Evolutionary conservation across 2,113 vertebrate species (phyloP).

Genomic region (Pycnonotus jocosus): DNA sequence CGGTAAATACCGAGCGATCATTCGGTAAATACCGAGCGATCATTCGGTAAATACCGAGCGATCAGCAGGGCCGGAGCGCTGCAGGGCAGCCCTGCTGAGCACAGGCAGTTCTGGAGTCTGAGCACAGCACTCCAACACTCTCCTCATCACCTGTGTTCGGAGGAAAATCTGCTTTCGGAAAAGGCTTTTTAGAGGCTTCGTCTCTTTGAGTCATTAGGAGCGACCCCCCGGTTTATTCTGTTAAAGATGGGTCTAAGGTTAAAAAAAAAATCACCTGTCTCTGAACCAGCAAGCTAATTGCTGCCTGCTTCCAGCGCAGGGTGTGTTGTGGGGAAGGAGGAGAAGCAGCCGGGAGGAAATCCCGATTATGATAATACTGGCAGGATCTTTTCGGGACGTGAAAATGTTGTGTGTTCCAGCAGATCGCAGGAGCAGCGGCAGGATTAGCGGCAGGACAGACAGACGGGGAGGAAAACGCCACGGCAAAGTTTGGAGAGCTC

Average conservation of each 20-base stretch:
- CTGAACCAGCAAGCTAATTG: not conserved
- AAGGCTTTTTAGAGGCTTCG: not conserved
- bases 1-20: no score
- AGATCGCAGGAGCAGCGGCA: rapidly evolving
- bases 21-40: no score
- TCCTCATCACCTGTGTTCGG: not conserved
- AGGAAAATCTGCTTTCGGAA: not conserved
- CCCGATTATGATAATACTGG: not conserved
- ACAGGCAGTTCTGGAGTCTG: not conserved
- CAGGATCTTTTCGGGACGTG: rapidly evolving
- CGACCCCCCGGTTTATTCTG: not conserved
- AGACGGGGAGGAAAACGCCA: rapidly evolving
- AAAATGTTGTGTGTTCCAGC: not conserved
- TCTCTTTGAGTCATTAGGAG: not conserved
- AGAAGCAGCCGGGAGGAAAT: not conserved
- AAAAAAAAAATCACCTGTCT: not conserved
- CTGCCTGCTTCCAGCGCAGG: not conserved
- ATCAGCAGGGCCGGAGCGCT: not conserved
- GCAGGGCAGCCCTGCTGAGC: not conserved
- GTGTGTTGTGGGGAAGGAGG: not conserved
- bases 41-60: not conserved
- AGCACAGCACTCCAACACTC: not conserved
- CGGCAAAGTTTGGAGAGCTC: not conserved
- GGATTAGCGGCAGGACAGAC: not conserved
- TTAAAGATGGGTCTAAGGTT: not conserved